These are phyloP conservation scores for Anadara kagoshimensis DNA, from an alignment of 1,140 invertebrate species.

Conservation along the genomic window DNA sequence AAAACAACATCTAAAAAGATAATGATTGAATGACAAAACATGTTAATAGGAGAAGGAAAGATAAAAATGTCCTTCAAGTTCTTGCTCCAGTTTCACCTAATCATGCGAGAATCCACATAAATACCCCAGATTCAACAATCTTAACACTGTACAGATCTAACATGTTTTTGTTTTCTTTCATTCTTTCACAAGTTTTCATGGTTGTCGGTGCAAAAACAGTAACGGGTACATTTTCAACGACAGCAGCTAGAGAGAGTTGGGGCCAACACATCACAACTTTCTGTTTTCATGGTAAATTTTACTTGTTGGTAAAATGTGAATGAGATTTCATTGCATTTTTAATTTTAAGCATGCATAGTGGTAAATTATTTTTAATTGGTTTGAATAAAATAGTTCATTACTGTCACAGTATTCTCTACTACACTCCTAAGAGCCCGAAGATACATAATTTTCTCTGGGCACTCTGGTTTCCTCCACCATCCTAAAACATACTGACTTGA, in stretches of 20 bases:
- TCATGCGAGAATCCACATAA: too few species aligned
- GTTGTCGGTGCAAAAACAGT: slow-evolving; percentile 49
- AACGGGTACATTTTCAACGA: slow-evolving; percentile 44
- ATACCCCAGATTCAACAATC: too few species aligned
- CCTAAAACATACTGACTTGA: too few species aligned
- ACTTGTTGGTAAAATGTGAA: not conserved
- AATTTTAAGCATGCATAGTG: too few species aligned
- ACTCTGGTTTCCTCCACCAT: too few species aligned
- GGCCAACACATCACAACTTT: slow-evolving; percentile 66
- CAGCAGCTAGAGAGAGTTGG: slow-evolving; percentile 36
- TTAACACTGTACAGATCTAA: too few species aligned
- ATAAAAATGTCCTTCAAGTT: not conserved
- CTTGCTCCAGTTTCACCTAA: not conserved
- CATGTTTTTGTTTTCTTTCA: slow-evolving; percentile 7
- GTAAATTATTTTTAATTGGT: too few species aligned
- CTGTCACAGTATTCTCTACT: too few species aligned
- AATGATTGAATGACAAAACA: too few species aligned
- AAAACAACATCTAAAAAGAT: not conserved
- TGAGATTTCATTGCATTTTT: not conserved
- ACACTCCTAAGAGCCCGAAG: too few species aligned
- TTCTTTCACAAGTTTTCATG: slow-evolving; percentile 1
- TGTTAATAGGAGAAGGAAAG: slow-evolving; percentile 1
- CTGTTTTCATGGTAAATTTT: slow-evolving; percentile 65
- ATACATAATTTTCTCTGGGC: too few species aligned
- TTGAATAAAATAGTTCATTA: too few species aligned